Evolutionary conservation across 2,113 vertebrate species (phyloP), one percentile per base, ranked within the genome.

Genomic region (Lota lota): DNA sequence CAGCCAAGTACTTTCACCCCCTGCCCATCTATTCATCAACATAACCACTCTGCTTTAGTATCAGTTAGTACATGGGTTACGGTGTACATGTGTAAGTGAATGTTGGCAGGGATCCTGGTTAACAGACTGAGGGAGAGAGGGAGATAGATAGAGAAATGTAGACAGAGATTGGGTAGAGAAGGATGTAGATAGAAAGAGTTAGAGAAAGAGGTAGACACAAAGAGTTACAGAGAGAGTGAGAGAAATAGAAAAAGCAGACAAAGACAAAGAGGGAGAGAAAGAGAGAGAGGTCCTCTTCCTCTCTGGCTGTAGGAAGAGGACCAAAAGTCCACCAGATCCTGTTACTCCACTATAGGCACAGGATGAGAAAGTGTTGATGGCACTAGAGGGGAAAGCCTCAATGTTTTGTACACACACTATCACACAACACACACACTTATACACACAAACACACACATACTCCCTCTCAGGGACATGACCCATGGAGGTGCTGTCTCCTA

Each of bases 251-350:
- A 33, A 5, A 2, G 28, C 4, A 33, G 28, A 33, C 28, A 4
- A 33, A 33, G 28, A 33, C 28, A 33, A 33, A 33, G 28, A 33
- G 4, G 1, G 4, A 33, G 28, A 33, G 0, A 33, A 1, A 60
- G 20, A 61, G 14, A 24, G 22, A 22, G 16, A 22, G 28, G 28
- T 33, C 4, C 28, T n/a, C n/a, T n/a, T n/a, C n/a, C n/a, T n/a
- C n/a, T n/a, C 64, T 12, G 10, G 20, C 71, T 59, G 63, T 0
- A 2, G 74, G 68, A 78, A 82, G 18, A 82, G 18, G 82, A 77
- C 77, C 79, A 79, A 64, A 68, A 4, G 72, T 64, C 66, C 63
- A 61, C 70, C 66, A 66, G 78, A 85, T 77, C 80, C 63, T 69
- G 22, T 53, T 64, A 28, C 70, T 77, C 67, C 54, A 51, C 54